Conservation (phyloP, 1,140 invertebrate species). For the Cataglyphis hispanica region DNA sequence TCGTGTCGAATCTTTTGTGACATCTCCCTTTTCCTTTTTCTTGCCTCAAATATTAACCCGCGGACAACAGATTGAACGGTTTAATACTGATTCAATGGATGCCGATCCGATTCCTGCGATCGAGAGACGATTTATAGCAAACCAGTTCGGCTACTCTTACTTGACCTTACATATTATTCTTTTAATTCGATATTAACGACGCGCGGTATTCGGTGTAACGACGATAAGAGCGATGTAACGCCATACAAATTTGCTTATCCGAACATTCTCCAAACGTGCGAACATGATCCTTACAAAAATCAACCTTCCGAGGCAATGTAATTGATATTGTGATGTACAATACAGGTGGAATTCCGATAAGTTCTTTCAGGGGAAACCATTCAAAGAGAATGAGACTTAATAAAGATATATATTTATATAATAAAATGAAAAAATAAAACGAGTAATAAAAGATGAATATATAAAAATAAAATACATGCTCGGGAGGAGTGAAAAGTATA, state of each 20-base stretch:
- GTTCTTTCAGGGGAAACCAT: not conserved
- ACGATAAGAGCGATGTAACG: slow-evolving; percentile 42
- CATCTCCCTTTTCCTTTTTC: not conserved
- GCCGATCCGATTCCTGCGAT: slow-evolving; percentile 33
- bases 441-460: not conserved
- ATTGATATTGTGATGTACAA: slow-evolving; percentile 24
- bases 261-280: not conserved
- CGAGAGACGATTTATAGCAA: slow-evolving; percentile 53
- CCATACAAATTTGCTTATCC: not conserved
- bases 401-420: too few species aligned
- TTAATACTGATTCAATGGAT: slow-evolving; percentile 56
- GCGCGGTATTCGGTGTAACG: slow-evolving; percentile 29
- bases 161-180: slow-evolving; percentile 18
- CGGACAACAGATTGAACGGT: slow-evolving; percentile 6
- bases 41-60: slow-evolving; percentile 11
- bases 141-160: slow-evolving; percentile 55
- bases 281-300: not conserved
- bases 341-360: not conserved
- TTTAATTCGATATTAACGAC: slow-evolving; percentile 32
- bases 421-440: too few species aligned
- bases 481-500: not conserved
- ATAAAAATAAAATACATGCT: not conserved
- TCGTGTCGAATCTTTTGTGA: not conserved
- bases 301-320: not conserved
- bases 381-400: not conserved